phyloP scores from a whole-genome alignment of 1,140 invertebrate species.

The Diorhabda carinulata region DNA sequence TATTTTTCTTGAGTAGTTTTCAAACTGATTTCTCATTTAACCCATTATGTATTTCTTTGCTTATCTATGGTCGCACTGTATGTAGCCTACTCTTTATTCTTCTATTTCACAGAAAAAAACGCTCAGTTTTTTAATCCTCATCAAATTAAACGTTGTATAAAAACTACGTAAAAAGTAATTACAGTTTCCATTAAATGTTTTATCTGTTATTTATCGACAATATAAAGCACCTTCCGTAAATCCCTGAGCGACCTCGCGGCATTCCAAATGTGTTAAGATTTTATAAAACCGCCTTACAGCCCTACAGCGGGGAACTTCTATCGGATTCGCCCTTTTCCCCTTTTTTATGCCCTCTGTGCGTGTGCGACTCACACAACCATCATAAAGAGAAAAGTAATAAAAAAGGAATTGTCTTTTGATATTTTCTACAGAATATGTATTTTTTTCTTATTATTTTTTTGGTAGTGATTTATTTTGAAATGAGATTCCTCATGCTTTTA shows the following conservation, averaged over 20 bases:
- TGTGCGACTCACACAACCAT: slow-evolving; percentile 18
- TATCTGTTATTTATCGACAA: slow-evolving; percentile 2
- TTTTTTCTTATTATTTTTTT: slow-evolving; percentile 29
- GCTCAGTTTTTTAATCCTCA: too few species aligned
- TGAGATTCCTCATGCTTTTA: slow-evolving; percentile 28
- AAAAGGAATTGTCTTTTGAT: slow-evolving; percentile 32
- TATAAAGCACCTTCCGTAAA: neutral
- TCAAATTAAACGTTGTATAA: neutral
- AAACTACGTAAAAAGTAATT: neutral
- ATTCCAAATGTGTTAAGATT: neutral
- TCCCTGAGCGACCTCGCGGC: neutral
- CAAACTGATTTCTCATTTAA: too few species aligned
- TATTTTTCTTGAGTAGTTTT: too few species aligned
- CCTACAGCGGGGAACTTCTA: neutral
- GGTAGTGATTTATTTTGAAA: slow-evolving; percentile 28
- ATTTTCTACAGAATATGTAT: slow-evolving; percentile 28
- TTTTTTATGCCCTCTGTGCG: slow-evolving; percentile 23
- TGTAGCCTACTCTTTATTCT: too few species aligned
- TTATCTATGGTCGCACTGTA: too few species aligned
- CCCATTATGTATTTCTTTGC: too few species aligned
- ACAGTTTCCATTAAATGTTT: neutral
- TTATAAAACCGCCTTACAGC: slow-evolving; percentile 1
- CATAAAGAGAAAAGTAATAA: slow-evolving; percentile 32
- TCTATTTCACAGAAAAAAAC: too few species aligned
- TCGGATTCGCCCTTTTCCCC: slow-evolving; percentile 10